phyloP scores from a whole-genome alignment of 1,140 invertebrate genomes.

The Brachionus asplanchnoidis region DNA sequence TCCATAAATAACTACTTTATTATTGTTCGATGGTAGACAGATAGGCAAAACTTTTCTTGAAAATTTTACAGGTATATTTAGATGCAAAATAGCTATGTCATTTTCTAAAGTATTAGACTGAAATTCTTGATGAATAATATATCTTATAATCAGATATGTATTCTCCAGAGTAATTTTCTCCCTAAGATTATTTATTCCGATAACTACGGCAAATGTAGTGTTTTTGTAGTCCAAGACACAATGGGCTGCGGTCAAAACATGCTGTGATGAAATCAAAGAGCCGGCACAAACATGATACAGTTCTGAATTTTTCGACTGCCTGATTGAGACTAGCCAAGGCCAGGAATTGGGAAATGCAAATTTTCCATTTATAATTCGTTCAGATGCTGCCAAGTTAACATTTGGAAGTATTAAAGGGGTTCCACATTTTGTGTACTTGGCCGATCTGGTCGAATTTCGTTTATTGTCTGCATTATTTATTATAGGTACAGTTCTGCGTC shows the following conservation, averaged over 20 bases:
- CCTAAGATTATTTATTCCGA: not conserved
- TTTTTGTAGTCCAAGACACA: not conserved
- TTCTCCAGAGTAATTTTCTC: not conserved
- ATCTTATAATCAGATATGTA: not conserved
- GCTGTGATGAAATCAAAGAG: not conserved
- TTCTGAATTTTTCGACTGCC: not conserved
- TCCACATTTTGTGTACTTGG: not conserved
- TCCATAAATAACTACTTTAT: not conserved
- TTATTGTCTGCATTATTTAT: not conserved
- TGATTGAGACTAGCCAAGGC: not conserved
- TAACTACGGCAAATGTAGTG: not conserved
- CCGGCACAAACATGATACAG: conserved; percentile 3
- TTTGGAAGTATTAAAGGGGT: not conserved
- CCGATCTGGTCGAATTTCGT: not conserved
- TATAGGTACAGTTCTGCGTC: not conserved
- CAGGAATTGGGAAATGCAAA: not conserved
- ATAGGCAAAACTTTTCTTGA: not conserved
- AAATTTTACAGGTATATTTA: not conserved
- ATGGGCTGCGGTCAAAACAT: conserved; percentile 16
- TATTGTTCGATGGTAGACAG: not conserved
- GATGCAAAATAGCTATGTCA: not conserved
- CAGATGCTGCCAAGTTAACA: not conserved
- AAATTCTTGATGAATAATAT: not conserved
- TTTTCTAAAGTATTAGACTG: not conserved
- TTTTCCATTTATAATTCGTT: not conserved